Base-by-base conservation (phyloP, 2,113 vertebrate genomes). In the Elaphurus davidianus region DNA sequence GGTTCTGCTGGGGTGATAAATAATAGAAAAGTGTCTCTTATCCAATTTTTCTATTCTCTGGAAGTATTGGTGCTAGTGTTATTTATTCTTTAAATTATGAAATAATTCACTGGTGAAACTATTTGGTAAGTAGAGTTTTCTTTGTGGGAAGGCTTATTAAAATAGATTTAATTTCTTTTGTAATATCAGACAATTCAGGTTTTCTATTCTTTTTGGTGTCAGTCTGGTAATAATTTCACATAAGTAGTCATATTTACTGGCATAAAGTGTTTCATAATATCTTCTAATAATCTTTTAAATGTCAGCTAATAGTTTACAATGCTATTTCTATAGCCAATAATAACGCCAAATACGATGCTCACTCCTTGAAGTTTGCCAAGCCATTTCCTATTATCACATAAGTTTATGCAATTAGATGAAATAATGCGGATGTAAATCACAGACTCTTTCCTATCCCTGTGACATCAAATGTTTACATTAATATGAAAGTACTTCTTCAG, bases 261-360 rank as follows among this genome's bases (percentile, higher is more conserved):
- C 16, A 94, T 87, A 94, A 97, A 90, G 3, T 90, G 12, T 94
- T 92, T 96, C 55, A 62, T 79, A 60, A 40, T 74, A 59, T 95
- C 25, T 52, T 85, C 2, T 74, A 90, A 59, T 78, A 8, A 92
- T 74, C 21, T 50, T 95, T 94, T 96, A 55, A 96, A 78, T 91
- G 82, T 74, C 33, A 67, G 2, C 13, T 74, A 52, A 95, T 55
- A 86, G 17, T 93, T 94, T 92, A 96, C 21, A 92, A 21, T 92
- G 30, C 11, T 79, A 94, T 79, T 91, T 14, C 33, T 47, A 52
- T 45, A 94, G 81, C 43, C 52, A 82, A 9, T 83, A 90, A 76
- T 94, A 92, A 64, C 30, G 36, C 16, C 28, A 92, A 78, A 64
- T 94, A 62, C 67, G 85, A 86, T 54, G 6, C 78, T 83, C 45